Evolutionary conservation across 2,888 invertebrate species (phyloP).

Genomic region (Heliconius erato): DNA sequence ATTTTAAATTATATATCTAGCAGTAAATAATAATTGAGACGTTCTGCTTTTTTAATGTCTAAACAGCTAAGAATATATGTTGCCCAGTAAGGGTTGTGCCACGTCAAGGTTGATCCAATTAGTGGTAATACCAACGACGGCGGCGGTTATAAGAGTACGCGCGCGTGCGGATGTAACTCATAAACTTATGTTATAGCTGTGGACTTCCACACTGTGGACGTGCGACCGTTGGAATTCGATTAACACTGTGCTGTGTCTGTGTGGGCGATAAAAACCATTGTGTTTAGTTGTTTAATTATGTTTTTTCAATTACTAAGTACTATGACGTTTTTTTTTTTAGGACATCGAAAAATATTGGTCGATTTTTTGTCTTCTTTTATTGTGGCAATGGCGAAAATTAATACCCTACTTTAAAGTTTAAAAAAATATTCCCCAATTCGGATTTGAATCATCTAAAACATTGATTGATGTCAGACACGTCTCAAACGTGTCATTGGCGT

Average conservation of each 20-base stretch:
- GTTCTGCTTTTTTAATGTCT: slow-evolving; percentile 16
- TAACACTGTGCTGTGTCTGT: neutral
- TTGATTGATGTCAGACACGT: neutral
- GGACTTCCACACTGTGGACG: slow-evolving; percentile 11
- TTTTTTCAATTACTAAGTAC: too few species aligned
- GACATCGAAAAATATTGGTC: too few species aligned
- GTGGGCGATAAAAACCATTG: slow-evolving; percentile 10
- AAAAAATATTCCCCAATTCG: neutral
- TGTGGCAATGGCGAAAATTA: too few species aligned
- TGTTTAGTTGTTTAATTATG: neutral
- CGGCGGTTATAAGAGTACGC: slow-evolving; percentile 48
- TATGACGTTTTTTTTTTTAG: too few species aligned
- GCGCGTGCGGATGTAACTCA: slow-evolving; percentile 45
- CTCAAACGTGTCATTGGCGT: neutral
- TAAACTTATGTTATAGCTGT: slow-evolving; percentile 30
- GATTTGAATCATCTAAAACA: neutral
- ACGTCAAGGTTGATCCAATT: slow-evolving; percentile 84
- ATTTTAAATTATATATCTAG: neutral
- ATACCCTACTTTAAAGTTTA: neutral
- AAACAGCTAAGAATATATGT: neutral
- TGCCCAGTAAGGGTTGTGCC: slow-evolving; percentile 51
- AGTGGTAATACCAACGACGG: slow-evolving; percentile 68
- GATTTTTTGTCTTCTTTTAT: neutral
- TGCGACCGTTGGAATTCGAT: slow-evolving; percentile 18
- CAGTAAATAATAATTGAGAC: slow-evolving; percentile 1